These are phyloP conservation scores for Ophion costatus DNA, from an alignment of 2,888 invertebrate genomes.

Conservation along the genomic window DNA sequence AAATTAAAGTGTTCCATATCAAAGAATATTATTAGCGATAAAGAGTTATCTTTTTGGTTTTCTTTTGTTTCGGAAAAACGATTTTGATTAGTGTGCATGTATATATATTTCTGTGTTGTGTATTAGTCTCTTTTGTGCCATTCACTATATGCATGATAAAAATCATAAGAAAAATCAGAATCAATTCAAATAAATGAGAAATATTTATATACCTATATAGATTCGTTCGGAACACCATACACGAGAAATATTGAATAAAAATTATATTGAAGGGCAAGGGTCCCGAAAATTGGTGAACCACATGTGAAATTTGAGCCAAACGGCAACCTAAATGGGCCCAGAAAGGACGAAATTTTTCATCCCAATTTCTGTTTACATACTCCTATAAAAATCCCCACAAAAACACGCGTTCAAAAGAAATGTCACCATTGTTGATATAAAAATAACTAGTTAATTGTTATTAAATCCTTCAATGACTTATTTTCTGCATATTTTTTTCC, in stretches of 20 bases:
- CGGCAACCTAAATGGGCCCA: background rate
- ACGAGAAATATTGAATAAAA: slow-evolving; percentile 75
- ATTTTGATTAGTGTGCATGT: slow-evolving; percentile 76
- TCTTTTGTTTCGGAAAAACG: background rate
- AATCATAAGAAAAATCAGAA: slow-evolving; percentile 37
- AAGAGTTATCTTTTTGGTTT: background rate
- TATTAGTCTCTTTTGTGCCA: slow-evolving; percentile 77
- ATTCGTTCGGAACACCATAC: slow-evolving; percentile 73
- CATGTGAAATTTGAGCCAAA: background rate
- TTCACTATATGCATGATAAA: slow-evolving; percentile 63
- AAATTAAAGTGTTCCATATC: background rate
- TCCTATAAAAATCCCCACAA: too few species aligned
- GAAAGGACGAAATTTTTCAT: background rate
- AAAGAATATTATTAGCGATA: background rate
- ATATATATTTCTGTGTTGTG: slow-evolving; percentile 76
- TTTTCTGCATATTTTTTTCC: background rate
- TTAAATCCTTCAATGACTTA: background rate
- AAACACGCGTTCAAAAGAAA: background rate
- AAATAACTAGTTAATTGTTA: too few species aligned
- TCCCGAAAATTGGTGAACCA: slow-evolving; percentile 61
- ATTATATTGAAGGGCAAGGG: slow-evolving; percentile 70
- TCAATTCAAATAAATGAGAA: slow-evolving; percentile 71
- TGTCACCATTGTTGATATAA: background rate
- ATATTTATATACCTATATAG: slow-evolving; percentile 72
- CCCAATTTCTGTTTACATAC: background rate